phyloP scores from a whole-genome alignment of 2,888 invertebrate species.

The Ornithoptera priamus region DNA sequence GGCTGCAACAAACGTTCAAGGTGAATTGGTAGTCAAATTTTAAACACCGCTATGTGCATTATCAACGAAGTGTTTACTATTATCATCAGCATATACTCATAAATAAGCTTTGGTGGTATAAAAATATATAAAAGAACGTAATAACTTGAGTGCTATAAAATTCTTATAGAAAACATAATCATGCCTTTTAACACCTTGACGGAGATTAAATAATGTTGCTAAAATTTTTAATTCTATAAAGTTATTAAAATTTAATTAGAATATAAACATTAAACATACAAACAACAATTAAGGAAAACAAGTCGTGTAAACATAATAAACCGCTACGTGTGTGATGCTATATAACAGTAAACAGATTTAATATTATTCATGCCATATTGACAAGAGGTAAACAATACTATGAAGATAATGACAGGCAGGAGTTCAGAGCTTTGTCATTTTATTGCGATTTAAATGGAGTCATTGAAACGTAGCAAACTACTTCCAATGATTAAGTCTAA shows the following conservation, averaged over 20 bases:
- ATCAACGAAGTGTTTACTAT: not conserved
- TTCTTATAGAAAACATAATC: too few relatives aligned
- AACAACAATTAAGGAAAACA: too few relatives aligned
- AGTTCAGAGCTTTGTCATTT: slow-evolving; percentile 5
- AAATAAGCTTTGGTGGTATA: not conserved
- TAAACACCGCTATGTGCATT: not conserved
- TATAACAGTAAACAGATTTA: slow-evolving; percentile 1
- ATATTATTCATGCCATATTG: slow-evolving; percentile 7
- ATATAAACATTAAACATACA: too few relatives aligned
- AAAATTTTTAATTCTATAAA: too few relatives aligned
- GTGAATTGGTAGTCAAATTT: slow-evolving; percentile 11
- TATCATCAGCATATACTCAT: not conserved
- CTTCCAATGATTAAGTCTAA: not conserved
- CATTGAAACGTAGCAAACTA: not conserved
- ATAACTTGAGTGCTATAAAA: too few relatives aligned
- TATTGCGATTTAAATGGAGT: slow-evolving; percentile 6
- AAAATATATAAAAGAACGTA: too few relatives aligned
- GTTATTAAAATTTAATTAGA: too few relatives aligned
- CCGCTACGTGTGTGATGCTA: not conserved
- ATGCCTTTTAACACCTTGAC: too few relatives aligned
- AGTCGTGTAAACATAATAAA: too few relatives aligned
- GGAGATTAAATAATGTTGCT: too few relatives aligned
- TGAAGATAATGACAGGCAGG: slow-evolving; percentile 9
- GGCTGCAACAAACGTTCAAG: slow-evolving; percentile 4
- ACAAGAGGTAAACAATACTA: slow-evolving; percentile 16